Percentiles rank a stretch among this genome's conserved stretches.
These are phyloP conservation scores for Lithophane leautieri DNA, from an alignment of 2,888 invertebrate genomes.

Conservation along the genomic window DNA sequence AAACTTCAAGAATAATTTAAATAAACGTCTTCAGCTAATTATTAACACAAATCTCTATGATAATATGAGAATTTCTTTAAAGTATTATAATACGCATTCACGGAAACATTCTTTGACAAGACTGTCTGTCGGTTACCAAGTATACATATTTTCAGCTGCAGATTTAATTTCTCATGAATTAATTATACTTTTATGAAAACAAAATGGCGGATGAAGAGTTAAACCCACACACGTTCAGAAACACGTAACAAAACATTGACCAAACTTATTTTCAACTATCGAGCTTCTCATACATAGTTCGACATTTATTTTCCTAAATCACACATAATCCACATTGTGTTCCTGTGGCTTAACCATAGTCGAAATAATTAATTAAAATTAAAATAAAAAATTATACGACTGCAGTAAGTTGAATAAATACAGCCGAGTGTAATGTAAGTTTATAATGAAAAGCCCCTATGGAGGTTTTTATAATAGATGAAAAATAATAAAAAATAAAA, in stretches of 20 bases:
- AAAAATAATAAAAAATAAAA: slow-evolving; percentile 80
- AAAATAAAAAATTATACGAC: slow-evolving; percentile 80
- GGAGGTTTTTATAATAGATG: slow-evolving; percentile 89
- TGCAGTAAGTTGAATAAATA: slow-evolving; percentile 84
- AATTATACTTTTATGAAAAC: neutral
- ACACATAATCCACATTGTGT: slow-evolving; percentile 82
- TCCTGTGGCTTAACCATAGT: slow-evolving; percentile 85
- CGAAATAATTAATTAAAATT: slow-evolving; percentile 81
- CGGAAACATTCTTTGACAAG: neutral
- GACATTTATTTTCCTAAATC: slow-evolving; percentile 68
- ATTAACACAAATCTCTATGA: neutral
- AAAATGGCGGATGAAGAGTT: slow-evolving; percentile 24
- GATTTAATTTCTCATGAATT: neutral
- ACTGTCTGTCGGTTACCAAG: neutral
- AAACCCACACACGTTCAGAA: slow-evolving; percentile 33
- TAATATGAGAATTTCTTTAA: neutral
- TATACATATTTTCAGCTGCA: neutral
- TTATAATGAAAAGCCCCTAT: slow-evolving; percentile 88
- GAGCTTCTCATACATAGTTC: slow-evolving; percentile 62
- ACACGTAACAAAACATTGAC: slow-evolving; percentile 46
- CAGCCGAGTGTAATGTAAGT: slow-evolving; percentile 88
- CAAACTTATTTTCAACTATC: slow-evolving; percentile 51
- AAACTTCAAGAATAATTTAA: neutral
- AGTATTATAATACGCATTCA: neutral
- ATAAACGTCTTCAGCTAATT: neutral